These are phyloP conservation scores for Caenorhabditis wallacei DNA, from an alignment of 2,888 invertebrate species.

Conservation along the genomic window DNA sequence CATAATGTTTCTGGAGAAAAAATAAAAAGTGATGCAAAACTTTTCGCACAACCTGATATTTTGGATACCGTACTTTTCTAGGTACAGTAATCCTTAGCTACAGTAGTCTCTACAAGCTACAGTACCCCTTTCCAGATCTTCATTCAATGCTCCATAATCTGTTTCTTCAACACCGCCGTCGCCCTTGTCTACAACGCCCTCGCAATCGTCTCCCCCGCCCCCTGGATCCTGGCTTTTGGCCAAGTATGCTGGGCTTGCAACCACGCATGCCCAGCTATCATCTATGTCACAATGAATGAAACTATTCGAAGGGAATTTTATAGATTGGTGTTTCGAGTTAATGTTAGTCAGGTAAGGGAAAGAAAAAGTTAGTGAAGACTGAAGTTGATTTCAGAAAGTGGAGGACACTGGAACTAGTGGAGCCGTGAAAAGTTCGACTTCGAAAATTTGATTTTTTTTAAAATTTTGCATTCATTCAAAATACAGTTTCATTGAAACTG, in stretches of 20 bases:
- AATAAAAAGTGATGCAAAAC: too few species aligned
- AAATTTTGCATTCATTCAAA: too few species aligned
- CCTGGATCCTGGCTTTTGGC: slow-evolving; percentile 42
- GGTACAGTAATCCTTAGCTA: too few species aligned
- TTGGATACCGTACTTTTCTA: too few species aligned
- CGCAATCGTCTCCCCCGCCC: slow-evolving; percentile 35
- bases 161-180: slow-evolving; percentile 54
- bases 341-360: neutral
- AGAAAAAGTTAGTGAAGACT: too few species aligned
- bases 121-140: slow-evolving; percentile 33
- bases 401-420: slow-evolving; percentile 1
- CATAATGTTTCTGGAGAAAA: too few species aligned
- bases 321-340: slow-evolving; percentile 23
- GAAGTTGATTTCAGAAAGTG: slow-evolving; percentile 27
- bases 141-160: slow-evolving; percentile 59
- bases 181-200: slow-evolving; percentile 56
- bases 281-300: slow-evolving; percentile 58
- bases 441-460: neutral
- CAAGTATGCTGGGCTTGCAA: slow-evolving; percentile 51
- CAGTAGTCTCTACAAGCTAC: too few species aligned
- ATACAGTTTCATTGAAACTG: too few species aligned
- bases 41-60: too few species aligned
- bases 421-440: neutral
- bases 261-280: slow-evolving; percentile 49
- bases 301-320: slow-evolving; percentile 48